phyloP scores from a whole-genome alignment of 2,113 vertebrate genomes.

The Saguinus imperator region DNA sequence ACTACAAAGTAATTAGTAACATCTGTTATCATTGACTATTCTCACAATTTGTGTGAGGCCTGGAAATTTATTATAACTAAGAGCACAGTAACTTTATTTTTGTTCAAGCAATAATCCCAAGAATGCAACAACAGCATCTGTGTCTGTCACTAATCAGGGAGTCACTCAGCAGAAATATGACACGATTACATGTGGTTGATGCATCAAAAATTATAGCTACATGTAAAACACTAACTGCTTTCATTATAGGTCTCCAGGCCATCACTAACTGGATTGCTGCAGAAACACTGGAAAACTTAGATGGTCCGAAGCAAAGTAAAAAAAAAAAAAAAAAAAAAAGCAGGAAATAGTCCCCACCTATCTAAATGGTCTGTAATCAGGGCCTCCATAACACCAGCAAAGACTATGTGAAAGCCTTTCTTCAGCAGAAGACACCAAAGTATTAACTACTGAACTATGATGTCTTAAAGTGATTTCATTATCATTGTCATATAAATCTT shows the following conservation, averaged over 20 bases:
- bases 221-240: conserved; percentile 53
- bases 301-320: background rate
- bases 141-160: conserved; percentile 51
- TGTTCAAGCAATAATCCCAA: conserved; percentile 26
- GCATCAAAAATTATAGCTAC: conserved; percentile 7
- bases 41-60: conserved; percentile 54
- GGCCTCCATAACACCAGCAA: background rate
- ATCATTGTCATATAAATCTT: background rate
- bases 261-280: background rate
- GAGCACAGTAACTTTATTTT: conserved; percentile 36
- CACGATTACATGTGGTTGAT: background rate
- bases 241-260: background rate
- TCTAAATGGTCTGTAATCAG: background rate
- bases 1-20: conserved; percentile 52
- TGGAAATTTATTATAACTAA: conserved; percentile 45
- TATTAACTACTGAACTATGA: background rate
- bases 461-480: background rate
- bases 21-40: conserved; percentile 53
- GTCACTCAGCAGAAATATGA: conserved; percentile 51
- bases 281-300: background rate
- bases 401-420: background rate
- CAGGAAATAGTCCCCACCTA: background rate
- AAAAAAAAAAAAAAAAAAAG: background rate
- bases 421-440: background rate
- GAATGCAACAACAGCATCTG: conserved; percentile 45